Evolutionary conservation across 2,113 vertebrate genomes (phyloP), one percentile per base, ranked within the genome.

Genomic region (Cervus canadensis): DNA sequence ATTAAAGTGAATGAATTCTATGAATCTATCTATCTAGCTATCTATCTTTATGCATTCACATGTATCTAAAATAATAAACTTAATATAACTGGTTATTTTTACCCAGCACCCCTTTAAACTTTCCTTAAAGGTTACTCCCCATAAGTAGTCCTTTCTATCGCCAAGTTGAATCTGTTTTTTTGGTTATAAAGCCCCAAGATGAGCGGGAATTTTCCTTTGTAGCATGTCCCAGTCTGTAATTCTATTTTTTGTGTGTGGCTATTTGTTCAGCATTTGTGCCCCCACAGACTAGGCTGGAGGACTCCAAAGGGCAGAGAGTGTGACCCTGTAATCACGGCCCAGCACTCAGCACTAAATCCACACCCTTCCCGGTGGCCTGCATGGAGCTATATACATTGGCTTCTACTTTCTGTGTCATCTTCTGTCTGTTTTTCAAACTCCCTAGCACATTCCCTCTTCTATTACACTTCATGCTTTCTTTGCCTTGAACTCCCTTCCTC

Each of bases 1-100:
- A 97, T 33, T 83, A 83, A 95, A 93, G 28, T 33, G 50, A 60
- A 94, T 94, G 96, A 97, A 87, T 85, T 26, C 81, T 76, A 13
- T 25, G 4, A 78, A 60, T 52, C 62, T 93, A 50, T 74, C 43
- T 67, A 17, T 45, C 48, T 26, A 71, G 25, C 25, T 43, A 60
- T 79, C 48, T 79, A 36, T 60, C 57, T 50, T 26, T 84, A 54
- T 54, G 28, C 54, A 89, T 52, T 33, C 50, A 64, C 23, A 30
- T 17, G n/a, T 26, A 28, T 40, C 78, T 85, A 62, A 57, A 87
- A 59, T 89, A 92, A 87, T 76, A 89, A 54, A 92, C 89, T 92
- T 85, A 64, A 40, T 87, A 11, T 36, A 71, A 87, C 28, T n/a
- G 19, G 87, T 62, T 94, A 48, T 56, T 36, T 6, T 28, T 87